Evolutionary conservation across 2,888 invertebrate species (phyloP), one percentile per base, ranked within the genome.

Genomic region (Drosophila greeni): DNA sequence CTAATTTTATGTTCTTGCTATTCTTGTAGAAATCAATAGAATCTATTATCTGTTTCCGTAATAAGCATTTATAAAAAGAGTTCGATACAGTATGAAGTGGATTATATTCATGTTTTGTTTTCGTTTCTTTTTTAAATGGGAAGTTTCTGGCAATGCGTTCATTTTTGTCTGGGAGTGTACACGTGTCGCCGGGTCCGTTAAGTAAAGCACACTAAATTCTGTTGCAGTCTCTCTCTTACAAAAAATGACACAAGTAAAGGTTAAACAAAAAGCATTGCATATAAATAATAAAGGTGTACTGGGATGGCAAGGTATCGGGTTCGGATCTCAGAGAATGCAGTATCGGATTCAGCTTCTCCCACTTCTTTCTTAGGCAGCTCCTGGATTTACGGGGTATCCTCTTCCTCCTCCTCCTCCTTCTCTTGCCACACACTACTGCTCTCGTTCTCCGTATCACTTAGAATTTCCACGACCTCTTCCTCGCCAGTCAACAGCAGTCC

Each of bases 131-230:
- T 40, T 34, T 24, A 42, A 42, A 66, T 48, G 45, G 47, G 40
- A 66, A 47, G 40, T 48, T 26, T 34, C 66, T 54, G 51, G 51
- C 52, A 51, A 43, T 48, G 67, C 65, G 52, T 56, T 51, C 53
- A 31, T 47, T 54, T 14, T 37, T 60, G 36, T 66, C 37, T 33
- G 29, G 24, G 42, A 57, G 67, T 76, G 59, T 66, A 42, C 45
- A 37, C 55, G 56, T 70, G 54, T 48, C 29, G 45, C 18, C 55
- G 60, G 65, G 73, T 75, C 59, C 51, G 48, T 76, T 75, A 78
- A 72, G 79, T 84, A 79, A 79, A 79, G 84, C 84, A 79, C 84
- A 75, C 79, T 76, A 74, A 73, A 73, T 84, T 82, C 54, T 75
- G 74, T 82, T 74, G 71, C 79, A 75, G 79, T 84, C 79, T 79